phyloP scores from a whole-genome alignment of 2,888 invertebrate species.

The Strigamia maritima region DNA sequence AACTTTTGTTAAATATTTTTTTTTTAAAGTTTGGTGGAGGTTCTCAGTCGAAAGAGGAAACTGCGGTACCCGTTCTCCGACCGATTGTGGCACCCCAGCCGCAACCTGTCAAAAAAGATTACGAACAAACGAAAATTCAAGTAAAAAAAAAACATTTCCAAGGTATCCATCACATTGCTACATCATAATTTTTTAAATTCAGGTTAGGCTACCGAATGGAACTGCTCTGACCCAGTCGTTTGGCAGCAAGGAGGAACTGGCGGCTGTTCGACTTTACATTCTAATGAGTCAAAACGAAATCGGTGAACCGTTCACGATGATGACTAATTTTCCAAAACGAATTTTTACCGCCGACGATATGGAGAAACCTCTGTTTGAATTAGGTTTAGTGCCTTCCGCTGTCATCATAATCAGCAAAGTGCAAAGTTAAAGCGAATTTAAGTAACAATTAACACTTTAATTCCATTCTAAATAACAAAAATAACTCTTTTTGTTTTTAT shows the following conservation, averaged over 20 bases:
- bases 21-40: slow-evolving; percentile 16
- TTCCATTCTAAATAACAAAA: slow-evolving; percentile 29
- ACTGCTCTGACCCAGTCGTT: slow-evolving; percentile 70
- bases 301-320: slow-evolving; percentile 67
- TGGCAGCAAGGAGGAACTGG: slow-evolving; percentile 79
- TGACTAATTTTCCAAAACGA: slow-evolving; percentile 88
- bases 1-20: background rate
- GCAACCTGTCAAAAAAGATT: slow-evolving; percentile 43
- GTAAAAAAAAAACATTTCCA: slow-evolving; percentile 7
- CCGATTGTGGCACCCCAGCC: slow-evolving; percentile 47
- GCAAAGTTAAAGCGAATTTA: background rate
- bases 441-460: background rate
- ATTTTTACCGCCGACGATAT: slow-evolving; percentile 83
- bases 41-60: slow-evolving; percentile 47
- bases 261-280: slow-evolving; percentile 84
- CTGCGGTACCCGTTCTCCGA: slow-evolving; percentile 51
- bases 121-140: slow-evolving; percentile 45
- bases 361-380: slow-evolving; percentile 74
- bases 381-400: slow-evolving; percentile 81
- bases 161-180: background rate
- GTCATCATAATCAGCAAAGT: slow-evolving; percentile 65
- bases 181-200: slow-evolving; percentile 42
- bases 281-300: slow-evolving; percentile 77
- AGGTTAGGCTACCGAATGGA: slow-evolving; percentile 76
- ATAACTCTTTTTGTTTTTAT: background rate